These are phyloP conservation scores for Zoanthus sociatus DNA, from an alignment of 92 coral and sea anemone genomes.

Conservation along the genomic window DNA sequence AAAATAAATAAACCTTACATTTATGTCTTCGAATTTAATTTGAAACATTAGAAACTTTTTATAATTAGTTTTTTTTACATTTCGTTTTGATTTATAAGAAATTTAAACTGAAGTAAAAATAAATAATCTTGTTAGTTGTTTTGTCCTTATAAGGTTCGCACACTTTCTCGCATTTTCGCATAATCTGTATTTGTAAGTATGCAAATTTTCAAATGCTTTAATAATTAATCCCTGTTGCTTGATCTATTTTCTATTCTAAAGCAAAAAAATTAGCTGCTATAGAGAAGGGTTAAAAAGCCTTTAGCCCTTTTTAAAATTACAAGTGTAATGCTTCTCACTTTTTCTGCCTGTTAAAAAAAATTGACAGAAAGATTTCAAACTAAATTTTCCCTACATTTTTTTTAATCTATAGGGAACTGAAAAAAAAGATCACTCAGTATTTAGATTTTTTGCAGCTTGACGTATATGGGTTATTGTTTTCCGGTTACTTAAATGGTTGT, in stretches of 20 bases:
- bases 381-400: too few species aligned
- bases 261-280: neutral
- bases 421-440: neutral
- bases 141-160: too few species aligned
- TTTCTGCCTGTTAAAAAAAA: too few species aligned
- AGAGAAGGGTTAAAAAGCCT: neutral
- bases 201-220: constrained; percentile 32
- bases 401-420: neutral
- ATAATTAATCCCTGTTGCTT: constrained; percentile 22
- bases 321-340: neutral
- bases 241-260: constrained; percentile 9
- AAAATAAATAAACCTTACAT: too few species aligned
- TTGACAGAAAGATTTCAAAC: too few species aligned
- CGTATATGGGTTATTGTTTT: neutral
- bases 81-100: too few species aligned
- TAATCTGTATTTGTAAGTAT: constrained; percentile 10
- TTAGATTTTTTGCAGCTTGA: neutral
- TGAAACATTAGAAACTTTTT: too few species aligned
- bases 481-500: neutral
- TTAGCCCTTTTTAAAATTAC: neutral
- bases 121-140: too few species aligned
- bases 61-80: too few species aligned
- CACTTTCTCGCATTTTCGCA: neutral
- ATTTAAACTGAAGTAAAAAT: too few species aligned
- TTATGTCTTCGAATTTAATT: too few species aligned